Conservation (phyloP, 35 echinoderm and acorn worm genomes). For the Amphiura filiformis region DNA sequence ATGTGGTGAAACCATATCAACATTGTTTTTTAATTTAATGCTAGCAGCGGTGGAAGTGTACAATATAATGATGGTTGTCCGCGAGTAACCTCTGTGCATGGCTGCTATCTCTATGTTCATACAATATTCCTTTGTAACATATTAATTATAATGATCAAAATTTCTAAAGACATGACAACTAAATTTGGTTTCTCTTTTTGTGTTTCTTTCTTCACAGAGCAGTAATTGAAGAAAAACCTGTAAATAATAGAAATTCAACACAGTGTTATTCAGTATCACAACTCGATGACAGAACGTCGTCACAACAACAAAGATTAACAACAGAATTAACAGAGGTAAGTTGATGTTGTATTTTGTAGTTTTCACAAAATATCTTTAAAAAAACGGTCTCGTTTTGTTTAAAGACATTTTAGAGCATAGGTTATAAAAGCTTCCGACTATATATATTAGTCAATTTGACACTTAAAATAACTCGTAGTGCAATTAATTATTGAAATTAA, state of each 20-base stretch:
- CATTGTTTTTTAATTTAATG: too few species aligned
- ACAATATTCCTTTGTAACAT: neutral
- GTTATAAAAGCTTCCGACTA: too few species aligned
- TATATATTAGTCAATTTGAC: too few species aligned
- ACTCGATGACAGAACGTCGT: conserved; percentile 24
- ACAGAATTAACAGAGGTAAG: conserved; percentile 20
- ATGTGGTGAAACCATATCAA: too few species aligned
- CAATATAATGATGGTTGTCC: too few species aligned
- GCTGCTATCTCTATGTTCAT: neutral
- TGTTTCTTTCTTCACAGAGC: conserved; percentile 12
- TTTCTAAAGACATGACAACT: too few species aligned
- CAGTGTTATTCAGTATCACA: conserved; percentile 47
- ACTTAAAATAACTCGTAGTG: too few species aligned
- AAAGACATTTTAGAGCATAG: too few species aligned
- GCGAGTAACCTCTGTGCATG: neutral
- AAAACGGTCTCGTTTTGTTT: too few species aligned
- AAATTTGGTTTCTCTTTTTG: neutral
- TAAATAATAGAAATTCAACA: conserved; percentile 55
- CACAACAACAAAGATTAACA: neutral
- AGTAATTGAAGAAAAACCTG: conserved; percentile 45
- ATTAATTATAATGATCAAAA: neutral
- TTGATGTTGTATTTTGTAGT: neutral
- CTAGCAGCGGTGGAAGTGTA: too few species aligned
- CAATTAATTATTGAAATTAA: too few species aligned
- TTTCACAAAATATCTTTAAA: too few species aligned